phyloP scores from a whole-genome alignment of 1,140 invertebrate genomes.

The Drosophila ananassae region DNA sequence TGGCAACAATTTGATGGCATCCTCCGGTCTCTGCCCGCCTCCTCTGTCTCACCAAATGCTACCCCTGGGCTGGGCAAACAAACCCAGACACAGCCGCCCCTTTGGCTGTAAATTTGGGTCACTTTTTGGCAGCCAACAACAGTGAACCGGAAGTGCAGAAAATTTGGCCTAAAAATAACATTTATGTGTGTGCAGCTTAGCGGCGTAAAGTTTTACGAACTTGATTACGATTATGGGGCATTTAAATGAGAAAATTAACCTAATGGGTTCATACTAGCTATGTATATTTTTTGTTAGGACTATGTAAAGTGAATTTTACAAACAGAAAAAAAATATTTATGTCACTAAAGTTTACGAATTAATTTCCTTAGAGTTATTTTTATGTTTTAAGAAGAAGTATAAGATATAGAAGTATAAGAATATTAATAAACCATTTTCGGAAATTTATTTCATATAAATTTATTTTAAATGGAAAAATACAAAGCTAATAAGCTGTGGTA shows the following conservation, averaged over 20 bases:
- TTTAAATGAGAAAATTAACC: conserved; percentile 42
- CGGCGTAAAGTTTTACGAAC: conserved; percentile 37
- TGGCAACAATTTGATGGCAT: conserved; percentile 68
- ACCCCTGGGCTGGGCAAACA: conserved; percentile 37
- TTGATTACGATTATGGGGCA: conserved; percentile 41
- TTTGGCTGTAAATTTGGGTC: conserved; percentile 71
- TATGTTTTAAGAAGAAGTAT: not conserved
- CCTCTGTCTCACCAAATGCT: not conserved
- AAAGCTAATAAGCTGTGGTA: no score
- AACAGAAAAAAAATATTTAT: not conserved
- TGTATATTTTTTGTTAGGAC: conserved; percentile 31
- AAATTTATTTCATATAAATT: no score
- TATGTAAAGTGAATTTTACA: conserved; percentile 3
- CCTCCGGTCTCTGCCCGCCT: not conserved
- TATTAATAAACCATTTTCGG: no score
- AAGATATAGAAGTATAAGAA: not conserved
- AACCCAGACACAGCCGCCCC: conserved; percentile 27
- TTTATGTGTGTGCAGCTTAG: conserved; percentile 35
- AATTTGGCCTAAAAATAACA: conserved; percentile 50
- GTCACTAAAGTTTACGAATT: not conserved
- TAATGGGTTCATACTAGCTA: conserved; percentile 28
- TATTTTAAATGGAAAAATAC: no score
- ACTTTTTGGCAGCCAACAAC: conserved; percentile 68
- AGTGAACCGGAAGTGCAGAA: conserved; percentile 44
- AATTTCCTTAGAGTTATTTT: not conserved